Conservation (phyloP, 1,140 invertebrate genomes). For the Brachionus rubens region DNA sequence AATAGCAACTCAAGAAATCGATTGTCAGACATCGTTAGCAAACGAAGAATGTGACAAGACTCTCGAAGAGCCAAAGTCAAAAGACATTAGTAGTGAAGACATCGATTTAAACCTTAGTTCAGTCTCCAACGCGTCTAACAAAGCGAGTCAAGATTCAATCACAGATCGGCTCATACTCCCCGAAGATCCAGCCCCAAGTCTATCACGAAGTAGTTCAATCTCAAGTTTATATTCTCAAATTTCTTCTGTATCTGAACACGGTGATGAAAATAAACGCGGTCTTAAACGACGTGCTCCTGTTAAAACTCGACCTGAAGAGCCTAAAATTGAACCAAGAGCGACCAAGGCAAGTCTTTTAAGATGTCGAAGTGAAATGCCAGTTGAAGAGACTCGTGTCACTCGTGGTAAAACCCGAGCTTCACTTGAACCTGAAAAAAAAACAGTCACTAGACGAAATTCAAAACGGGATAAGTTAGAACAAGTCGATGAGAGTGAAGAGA, state of each 20-base stretch:
- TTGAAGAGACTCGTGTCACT: not conserved
- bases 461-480: not conserved
- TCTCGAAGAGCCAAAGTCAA: not conserved
- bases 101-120: not conserved
- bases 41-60: not conserved
- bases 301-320: not conserved
- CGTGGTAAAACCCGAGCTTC: not conserved
- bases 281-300: not conserved
- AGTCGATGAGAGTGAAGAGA: not conserved
- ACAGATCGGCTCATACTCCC: not conserved
- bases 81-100: not conserved
- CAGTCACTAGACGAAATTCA: not conserved
- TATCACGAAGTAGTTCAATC: not conserved
- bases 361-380: not conserved
- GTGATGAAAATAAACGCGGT: not conserved
- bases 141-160: not conserved
- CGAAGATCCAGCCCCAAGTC: not conserved
- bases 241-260: not conserved
- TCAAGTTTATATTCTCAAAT: conserved; percentile 3
- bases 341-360: not conserved
- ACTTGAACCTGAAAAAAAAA: not conserved
- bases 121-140: too few relatives aligned
- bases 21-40: not conserved
- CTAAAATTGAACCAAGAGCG: not conserved
- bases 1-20: not conserved